Evolutionary conservation across 30 jellyfish, hydroid and myxozoan species (phyloP), one percentile per base, ranked within the genome.

Genomic region (Turritopsis rubra): DNA sequence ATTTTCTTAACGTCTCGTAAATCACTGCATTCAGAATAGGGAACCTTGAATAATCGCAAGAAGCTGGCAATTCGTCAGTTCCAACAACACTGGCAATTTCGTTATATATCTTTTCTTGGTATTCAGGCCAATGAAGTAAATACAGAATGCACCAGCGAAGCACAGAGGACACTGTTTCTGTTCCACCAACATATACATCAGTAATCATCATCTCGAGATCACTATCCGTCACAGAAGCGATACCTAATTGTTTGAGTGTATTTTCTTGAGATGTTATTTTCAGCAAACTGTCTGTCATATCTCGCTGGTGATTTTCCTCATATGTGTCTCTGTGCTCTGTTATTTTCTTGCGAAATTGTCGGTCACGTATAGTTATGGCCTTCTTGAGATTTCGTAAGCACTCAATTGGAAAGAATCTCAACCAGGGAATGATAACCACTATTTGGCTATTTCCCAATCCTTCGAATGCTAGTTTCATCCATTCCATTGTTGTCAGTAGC

Each of bases 201-300:
- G 71, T 83, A 8, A 91, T 66, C 23, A 86, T 79, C 89, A 86
- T 76, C 52, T 83, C 90, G 5, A 86, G n/a, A 52, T 91, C 87
- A 71, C 83, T 96, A 23, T 86, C 85, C 0, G 88, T 79, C 0
- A 24, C 13, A 41, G 9, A 41, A 30, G 82, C 41, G 16, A n/a
- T 72, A 29, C 54, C 54, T n/a, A 23, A 68, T 68, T 9, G 16
- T 68, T 68, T 68, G 16, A 7, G 16, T 22, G 29, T 30, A 17
- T 77, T 77, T 29, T 41, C 83, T 13, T 30, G 84, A 18, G 81
- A 52, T 13, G 90, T 88, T 52, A 71, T 83, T 19, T 29, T 53
- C 16, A 91, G 22, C 75, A 91, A 71, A 27, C 91, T 91, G 54
- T 91, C 97, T 13, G 96, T 91, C 31, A 91, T 20, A 82, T 86